Base-by-base conservation (phyloP, 1,140 invertebrate genomes). In the Danaus plexippus region DNA sequence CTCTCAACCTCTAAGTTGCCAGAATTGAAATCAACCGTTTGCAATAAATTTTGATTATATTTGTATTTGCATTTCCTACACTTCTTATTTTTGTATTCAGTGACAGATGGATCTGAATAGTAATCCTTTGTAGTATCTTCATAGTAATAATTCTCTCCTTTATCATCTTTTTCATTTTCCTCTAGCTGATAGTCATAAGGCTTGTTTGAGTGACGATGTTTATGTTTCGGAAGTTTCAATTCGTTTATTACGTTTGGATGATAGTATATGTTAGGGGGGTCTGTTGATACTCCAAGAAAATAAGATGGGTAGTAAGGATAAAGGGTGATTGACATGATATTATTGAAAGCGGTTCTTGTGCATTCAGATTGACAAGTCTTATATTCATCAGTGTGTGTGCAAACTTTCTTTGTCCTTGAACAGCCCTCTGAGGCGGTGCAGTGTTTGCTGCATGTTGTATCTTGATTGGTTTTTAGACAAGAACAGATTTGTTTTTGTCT, bases 381-480 rank as follows among this genome's bases (percentile, higher is more conserved):
- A 49, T 43, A 32, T 6, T 45, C 47, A 12, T 47, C 45, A 44
- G 12, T 45, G 15, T 59, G 62, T 13, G 47, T 56, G 45, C 56
- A 69, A 12, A 53, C 57, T 53, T 45, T 48, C 3, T 51, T 60
- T 13, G 9, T n/a, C 11, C n/a, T 44, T 6, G 22, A 32, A 32
- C 22, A 32, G 2, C 22, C 22, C n/a, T 55, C 11, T 53, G 8
- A 43, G 3, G 11, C 64, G 9, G 57, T 52, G 50, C 55, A 59
- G 43, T 9, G 53, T 43, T 65, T 59, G 44, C 41, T 71, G 43
- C 72, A 73, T 11, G 49, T 61, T 43, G 55, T 50, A 15, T 51
- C 11, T n/a, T 55, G 12, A 48, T 71, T 65, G 13, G 57, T 54
- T 45, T 69, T 73, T 46, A 63, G 66, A 56, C 71, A 77, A 13